Percentiles rank a stretch among this genome's conserved stretches.
phyloP scores from a whole-genome alignment of 1,140 invertebrate species.

The Araneus ventricosus region DNA sequence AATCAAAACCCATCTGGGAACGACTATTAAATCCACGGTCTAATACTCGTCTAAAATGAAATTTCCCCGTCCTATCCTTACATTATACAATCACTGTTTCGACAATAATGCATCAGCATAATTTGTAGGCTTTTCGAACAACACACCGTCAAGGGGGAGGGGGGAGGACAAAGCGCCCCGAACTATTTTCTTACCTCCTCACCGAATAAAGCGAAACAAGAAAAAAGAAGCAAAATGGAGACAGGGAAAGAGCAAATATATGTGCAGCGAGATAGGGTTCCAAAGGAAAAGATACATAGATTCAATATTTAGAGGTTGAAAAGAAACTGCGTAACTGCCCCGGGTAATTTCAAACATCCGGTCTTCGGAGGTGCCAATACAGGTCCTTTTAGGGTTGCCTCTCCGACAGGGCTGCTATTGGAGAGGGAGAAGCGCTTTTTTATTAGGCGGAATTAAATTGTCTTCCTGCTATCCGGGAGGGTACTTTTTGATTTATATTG shows the following conservation, averaged over 20 bases:
- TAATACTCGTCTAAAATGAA: not conserved
- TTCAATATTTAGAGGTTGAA: slow-evolving; percentile 68
- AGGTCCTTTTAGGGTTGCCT: slow-evolving; percentile 27
- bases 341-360: slow-evolving; percentile 62
- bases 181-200: slow-evolving; percentile 50
- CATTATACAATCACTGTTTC: slow-evolving; percentile 46
- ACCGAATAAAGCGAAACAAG: not conserved
- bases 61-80: not conserved
- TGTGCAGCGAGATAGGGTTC: slow-evolving; percentile 30
- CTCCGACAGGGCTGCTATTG: not conserved
- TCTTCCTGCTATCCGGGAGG: not conserved
- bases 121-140: slow-evolving; percentile 23
- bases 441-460: slow-evolving; percentile 34
- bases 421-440: not conserved
- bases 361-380: slow-evolving; percentile 17
- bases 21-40: not conserved
- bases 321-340: slow-evolving; percentile 58
- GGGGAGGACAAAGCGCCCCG: slow-evolving; percentile 15
- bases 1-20: not conserved
- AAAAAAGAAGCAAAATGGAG: not conserved
- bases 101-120: slow-evolving; percentile 53
- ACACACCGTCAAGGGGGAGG: not conserved
- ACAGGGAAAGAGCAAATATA: slow-evolving; percentile 59
- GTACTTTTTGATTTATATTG: not conserved
- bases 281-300: slow-evolving; percentile 53